Evolutionary conservation across 2,888 invertebrate species (phyloP), one percentile per base, ranked within the genome.

Genomic region (Rutpela maculata): DNA sequence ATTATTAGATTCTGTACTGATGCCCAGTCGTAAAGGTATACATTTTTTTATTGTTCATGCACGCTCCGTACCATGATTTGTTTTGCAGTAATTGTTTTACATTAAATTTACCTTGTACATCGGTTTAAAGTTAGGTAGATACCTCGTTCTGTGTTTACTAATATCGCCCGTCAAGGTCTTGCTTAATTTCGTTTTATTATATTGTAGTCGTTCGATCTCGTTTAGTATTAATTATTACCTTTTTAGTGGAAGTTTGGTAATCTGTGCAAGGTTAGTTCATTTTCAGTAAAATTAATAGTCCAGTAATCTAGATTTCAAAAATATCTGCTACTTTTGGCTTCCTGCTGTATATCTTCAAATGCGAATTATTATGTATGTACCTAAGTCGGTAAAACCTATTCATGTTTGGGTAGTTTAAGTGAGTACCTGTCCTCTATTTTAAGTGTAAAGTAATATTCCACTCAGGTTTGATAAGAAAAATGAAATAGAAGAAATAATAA

Each of bases 1-100:
- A 18, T 56, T 59, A 70, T 70, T 60, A 60, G 60, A 43, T 22
- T 18, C 22, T 65, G 15, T 65, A 19, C 18, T 22, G 26, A n/a
- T 57, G 31, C 62, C 62, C 62, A 17, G n/a, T 62, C 62, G 9
- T 62, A 31, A 6, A 35, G n/a, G 26, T 62, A 31, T n/a, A 31
- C 31, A 31, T 62, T n/a, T 31, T 62, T 62, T 62, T 62, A 22
- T 10, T 62, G 50, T n/a, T 50, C n/a, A 4, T 35, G 31, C 62
- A 17, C 31, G n/a, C 15, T n/a, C 35, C 15, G 10, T 38, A 63
- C 18, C 63, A 65, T 65, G 10, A 65, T 65, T 43, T 65, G 19
- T n/a, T n/a, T 50, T 50, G n/a, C 50, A 50, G 5, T 50, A 50
- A 50, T 50, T 50, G 50, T 50, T 50, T 50, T 50, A 9, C 50